Evolutionary conservation across 92 coral and sea anemone genomes (phyloP).

Genomic region (Zoanthus solanderi): DNA sequence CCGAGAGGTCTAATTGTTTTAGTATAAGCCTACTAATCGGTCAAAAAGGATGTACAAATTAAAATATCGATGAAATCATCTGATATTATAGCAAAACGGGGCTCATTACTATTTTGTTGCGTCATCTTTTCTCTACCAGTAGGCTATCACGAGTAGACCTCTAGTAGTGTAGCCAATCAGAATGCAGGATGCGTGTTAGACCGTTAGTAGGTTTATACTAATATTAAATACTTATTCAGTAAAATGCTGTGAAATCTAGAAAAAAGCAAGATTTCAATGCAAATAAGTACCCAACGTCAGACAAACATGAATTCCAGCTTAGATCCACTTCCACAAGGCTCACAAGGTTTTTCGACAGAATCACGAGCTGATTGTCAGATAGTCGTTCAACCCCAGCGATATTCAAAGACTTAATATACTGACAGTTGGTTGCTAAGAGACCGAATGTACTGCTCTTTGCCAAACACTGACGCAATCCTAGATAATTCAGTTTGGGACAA

Average conservation of each 20-base stretch:
- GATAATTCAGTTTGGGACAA: slow-evolving; percentile 64
- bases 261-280: not conserved
- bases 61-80: too few species aligned
- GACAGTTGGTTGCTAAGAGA: slow-evolving; percentile 64
- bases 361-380: slow-evolving; percentile 61
- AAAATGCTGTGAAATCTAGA: not conserved
- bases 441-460: slow-evolving; percentile 66
- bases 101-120: too few species aligned
- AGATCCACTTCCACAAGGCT: slow-evolving; percentile 69
- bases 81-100: too few species aligned
- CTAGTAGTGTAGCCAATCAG: too few species aligned
- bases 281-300: slow-evolving; percentile 63
- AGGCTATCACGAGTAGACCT: too few species aligned
- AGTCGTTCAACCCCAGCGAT: slow-evolving; percentile 74
- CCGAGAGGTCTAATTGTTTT: too few species aligned
- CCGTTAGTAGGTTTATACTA: too few species aligned
- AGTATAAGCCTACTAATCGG: too few species aligned
- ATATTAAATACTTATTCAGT: not conserved
- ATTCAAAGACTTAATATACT: slow-evolving; percentile 66
- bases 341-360: slow-evolving; percentile 75
- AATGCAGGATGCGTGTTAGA: too few species aligned
- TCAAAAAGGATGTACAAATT: too few species aligned
- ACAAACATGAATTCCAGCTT: slow-evolving; percentile 82
- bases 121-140: too few species aligned
- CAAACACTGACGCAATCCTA: slow-evolving; percentile 78